These are phyloP conservation scores for Heterocephalus glaber DNA, from an alignment of 2,113 vertebrate species.

Conservation along the genomic window DNA sequence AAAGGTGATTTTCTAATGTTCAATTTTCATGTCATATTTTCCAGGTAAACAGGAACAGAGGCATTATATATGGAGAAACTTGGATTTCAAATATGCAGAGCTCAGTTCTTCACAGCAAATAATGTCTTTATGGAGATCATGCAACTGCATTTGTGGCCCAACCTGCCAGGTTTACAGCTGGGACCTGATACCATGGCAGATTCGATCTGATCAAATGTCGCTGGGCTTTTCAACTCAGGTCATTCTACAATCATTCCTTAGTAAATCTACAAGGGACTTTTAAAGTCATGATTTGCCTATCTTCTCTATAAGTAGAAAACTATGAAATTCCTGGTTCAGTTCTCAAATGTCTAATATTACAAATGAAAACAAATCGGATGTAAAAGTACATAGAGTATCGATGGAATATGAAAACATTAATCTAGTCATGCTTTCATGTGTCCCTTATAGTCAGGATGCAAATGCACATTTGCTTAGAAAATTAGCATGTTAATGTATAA, in stretches of 20 bases:
- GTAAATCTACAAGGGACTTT: background rate
- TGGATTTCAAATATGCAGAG: background rate
- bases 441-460: background rate
- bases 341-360: background rate
- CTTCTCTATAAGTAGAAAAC: background rate
- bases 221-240: background rate
- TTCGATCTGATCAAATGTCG: background rate
- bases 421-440: background rate
- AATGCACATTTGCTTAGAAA: background rate
- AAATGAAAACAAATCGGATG: background rate
- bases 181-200: background rate
- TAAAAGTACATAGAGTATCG: background rate
- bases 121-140: background rate
- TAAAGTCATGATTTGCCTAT: background rate
- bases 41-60: background rate
- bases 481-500: background rate
- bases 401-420: background rate
- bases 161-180: background rate
- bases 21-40: slow-evolving; percentile 6
- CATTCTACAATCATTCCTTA: background rate
- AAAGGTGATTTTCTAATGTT: slow-evolving; percentile 24
- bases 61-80: background rate
- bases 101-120: background rate
- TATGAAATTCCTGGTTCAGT: slow-evolving; percentile 34
- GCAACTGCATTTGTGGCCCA: background rate